These are phyloP conservation scores for Actenoides hombroni DNA, from an alignment of 2,113 vertebrate genomes.

Conservation along the genomic window DNA sequence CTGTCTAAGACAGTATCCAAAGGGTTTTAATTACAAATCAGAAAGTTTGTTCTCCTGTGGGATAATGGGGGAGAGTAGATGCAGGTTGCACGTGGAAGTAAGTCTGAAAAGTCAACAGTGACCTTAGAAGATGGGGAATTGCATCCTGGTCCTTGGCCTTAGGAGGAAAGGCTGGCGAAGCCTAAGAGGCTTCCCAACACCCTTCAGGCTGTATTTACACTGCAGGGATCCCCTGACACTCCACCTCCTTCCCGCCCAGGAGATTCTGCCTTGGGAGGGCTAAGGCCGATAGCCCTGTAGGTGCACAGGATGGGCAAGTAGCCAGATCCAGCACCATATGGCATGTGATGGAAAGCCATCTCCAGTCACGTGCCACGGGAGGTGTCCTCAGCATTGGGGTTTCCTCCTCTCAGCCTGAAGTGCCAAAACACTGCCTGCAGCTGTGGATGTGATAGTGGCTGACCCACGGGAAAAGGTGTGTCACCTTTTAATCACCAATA, in stretches of 20 bases:
- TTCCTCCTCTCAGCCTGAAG: not conserved
- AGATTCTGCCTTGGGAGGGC: not conserved
- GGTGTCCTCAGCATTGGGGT: not conserved
- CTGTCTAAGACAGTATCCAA: not conserved
- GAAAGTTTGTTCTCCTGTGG: not conserved
- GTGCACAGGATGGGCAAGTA: not conserved
- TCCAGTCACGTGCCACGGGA: not conserved
- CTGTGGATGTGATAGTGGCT: not conserved
- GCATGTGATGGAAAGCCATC: not conserved
- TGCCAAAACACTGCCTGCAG: not conserved
- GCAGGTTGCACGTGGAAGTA: not conserved
- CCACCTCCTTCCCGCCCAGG: not conserved
- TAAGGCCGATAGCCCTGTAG: not conserved
- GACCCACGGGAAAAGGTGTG: not conserved
- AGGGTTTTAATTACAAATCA: not conserved
- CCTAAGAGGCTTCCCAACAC: not conserved
- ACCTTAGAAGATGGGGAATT: not conserved
- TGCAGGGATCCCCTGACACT: not conserved
- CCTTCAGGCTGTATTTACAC: not conserved
- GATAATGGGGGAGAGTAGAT: not conserved
- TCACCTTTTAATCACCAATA: not conserved
- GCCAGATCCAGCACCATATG: fast-evolving
- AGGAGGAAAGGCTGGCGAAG: not conserved
- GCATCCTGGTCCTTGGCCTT: not conserved
- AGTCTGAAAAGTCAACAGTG: not conserved